phyloP scores from a whole-genome alignment of 2,888 invertebrate genomes.

The Chrysomela aeneicollis region DNA sequence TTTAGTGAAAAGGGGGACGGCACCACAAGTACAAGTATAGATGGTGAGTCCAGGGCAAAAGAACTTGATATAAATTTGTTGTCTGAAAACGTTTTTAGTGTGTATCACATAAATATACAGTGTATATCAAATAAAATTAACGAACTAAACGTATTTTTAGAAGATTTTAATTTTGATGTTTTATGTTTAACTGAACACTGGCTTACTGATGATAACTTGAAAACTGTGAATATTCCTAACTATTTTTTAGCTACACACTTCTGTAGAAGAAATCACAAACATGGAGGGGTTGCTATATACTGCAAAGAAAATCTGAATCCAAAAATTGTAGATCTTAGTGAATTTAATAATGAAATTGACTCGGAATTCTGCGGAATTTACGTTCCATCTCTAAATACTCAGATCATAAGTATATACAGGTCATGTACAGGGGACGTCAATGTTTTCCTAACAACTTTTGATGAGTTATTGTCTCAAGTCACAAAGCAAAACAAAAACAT shows the following conservation, averaged over 20 bases:
- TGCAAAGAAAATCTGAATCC: conserved; percentile 1
- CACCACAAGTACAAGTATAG: neutral
- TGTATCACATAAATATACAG: neutral
- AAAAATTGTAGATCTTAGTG: neutral
- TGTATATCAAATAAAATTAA: neutral
- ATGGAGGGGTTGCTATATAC: conserved; percentile 8
- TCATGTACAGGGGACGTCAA: conserved; percentile 6
- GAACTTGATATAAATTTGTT: neutral
- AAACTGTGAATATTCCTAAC: conserved; percentile 1
- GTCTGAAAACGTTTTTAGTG: neutral
- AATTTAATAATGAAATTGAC: neutral
- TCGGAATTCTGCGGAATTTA: conserved; percentile 3
- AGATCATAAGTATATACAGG: neutral
- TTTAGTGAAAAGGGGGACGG: conserved; percentile 5
- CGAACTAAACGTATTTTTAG: neutral
- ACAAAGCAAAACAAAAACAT: neutral
- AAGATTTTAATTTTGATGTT: neutral
- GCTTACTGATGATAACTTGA: neutral
- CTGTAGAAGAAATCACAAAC: neutral
- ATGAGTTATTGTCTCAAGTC: neutral
- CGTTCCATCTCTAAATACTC: conserved; percentile 3
- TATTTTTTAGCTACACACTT: neutral
- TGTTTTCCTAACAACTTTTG: conserved; percentile 10
- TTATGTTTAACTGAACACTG: neutral
- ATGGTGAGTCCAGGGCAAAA: neutral